A percentile compares a stretch with the other conserved stretches of the same genome.
phyloP scores from a whole-genome alignment of 2,113 vertebrate species.

The Neoarius graeffei region DNA sequence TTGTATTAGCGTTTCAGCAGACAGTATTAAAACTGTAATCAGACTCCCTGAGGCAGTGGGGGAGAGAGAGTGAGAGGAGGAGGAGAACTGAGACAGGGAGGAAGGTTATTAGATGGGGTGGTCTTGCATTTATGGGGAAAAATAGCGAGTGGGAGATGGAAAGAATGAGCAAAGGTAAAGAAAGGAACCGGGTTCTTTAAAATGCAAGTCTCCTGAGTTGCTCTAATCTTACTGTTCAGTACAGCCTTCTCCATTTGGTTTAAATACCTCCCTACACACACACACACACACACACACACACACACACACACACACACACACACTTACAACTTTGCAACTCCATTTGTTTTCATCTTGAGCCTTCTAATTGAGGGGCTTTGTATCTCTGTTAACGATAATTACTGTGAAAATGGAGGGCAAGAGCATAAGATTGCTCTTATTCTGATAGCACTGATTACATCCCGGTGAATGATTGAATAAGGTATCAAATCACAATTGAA shows the following conservation, averaged over 20 bases:
- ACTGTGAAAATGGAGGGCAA: conserved; percentile 12
- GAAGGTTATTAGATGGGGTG: conserved; percentile 16
- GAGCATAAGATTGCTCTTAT: conserved; percentile 47
- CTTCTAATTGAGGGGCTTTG: conserved; percentile 32
- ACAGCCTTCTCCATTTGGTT: background rate
- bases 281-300: background rate
- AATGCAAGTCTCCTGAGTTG: background rate
- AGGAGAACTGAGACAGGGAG: conserved; percentile 7
- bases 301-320: conserved; percentile 9
- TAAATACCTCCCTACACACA: background rate
- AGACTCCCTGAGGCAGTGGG: conserved; percentile 55
- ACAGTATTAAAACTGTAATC: conserved; percentile 68
- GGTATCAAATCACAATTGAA: conserved; percentile 27
- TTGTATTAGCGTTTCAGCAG: conserved; percentile 66
- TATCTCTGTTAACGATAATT: conserved; percentile 21
- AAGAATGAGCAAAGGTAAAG: background rate
- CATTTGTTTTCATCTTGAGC: conserved; percentile 35
- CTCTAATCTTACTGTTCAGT: background rate
- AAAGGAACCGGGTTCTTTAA: background rate
- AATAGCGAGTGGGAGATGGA: background rate
- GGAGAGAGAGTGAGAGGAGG: conserved; percentile 5
- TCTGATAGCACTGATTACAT: conserved; percentile 57
- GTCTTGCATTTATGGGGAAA: background rate
- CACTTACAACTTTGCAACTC: background rate
- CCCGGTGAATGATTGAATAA: background rate